These are phyloP conservation scores for Lanius ludovicianus DNA, from an alignment of 2,113 vertebrate genomes.

Conservation along the genomic window DNA sequence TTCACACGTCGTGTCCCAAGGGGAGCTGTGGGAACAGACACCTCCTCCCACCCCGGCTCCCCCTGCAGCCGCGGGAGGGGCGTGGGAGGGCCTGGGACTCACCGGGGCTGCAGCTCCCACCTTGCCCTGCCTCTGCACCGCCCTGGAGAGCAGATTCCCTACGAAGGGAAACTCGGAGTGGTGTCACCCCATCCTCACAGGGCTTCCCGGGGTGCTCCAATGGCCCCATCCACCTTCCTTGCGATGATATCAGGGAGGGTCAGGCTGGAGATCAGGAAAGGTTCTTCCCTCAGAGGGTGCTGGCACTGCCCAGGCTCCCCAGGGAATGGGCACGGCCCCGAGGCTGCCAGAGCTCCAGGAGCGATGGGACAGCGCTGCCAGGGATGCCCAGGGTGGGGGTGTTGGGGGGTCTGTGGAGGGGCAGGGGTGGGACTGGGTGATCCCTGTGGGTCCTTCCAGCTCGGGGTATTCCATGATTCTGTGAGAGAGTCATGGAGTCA, in stretches of 20 bases:
- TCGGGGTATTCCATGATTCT: background rate
- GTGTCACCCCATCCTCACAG: rapidly evolving
- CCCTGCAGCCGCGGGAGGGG: background rate
- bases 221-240: background rate
- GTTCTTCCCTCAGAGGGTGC: background rate
- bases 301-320: background rate
- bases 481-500: background rate
- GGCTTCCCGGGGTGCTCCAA: background rate
- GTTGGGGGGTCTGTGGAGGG: background rate
- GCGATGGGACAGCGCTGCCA: rapidly evolving
- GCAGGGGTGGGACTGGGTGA: rapidly evolving
- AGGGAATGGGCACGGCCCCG: background rate
- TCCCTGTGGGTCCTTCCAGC: background rate
- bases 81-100: background rate
- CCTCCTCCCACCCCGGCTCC: background rate
- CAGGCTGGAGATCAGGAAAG: background rate
- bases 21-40: background rate
- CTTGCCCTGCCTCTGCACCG: background rate
- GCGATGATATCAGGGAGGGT: rapidly evolving
- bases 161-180: rapidly evolving
- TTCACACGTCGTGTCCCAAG: background rate
- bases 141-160: background rate
- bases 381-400: background rate
- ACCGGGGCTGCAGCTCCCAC: background rate
- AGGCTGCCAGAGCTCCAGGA: background rate